Conservation (phyloP, 2,888 invertebrate genomes). For the Thymelicus lineola region DNA sequence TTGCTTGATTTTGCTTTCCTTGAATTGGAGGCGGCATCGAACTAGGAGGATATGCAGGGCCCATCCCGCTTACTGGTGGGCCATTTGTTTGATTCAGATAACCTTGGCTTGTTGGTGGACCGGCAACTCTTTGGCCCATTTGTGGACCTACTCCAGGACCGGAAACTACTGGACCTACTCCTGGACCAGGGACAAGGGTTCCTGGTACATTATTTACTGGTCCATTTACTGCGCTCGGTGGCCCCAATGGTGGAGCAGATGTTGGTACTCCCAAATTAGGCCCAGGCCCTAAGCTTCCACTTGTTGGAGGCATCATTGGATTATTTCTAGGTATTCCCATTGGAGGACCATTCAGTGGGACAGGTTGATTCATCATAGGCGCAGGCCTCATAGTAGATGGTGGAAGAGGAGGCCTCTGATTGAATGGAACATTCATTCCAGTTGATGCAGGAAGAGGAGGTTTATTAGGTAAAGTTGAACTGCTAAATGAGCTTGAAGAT, state of each 20-base stretch:
- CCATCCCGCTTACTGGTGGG: slow-evolving; percentile 34
- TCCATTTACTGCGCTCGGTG: slow-evolving; percentile 47
- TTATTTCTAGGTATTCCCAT: slow-evolving; percentile 60
- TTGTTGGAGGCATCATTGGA: slow-evolving; percentile 56
- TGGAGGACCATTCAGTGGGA: slow-evolving; percentile 55
- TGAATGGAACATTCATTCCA: slow-evolving; percentile 44
- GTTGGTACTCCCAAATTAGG: slow-evolving; percentile 38
- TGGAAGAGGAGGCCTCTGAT: slow-evolving; percentile 46
- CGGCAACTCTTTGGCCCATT: slow-evolving; percentile 42
- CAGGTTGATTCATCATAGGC: slow-evolving; percentile 55
- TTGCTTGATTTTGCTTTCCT: slow-evolving; percentile 38
- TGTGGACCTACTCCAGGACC: slow-evolving; percentile 34
- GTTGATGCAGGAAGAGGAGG: slow-evolving; percentile 48
- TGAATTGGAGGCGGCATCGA: slow-evolving; percentile 43
- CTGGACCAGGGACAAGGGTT: not conserved
- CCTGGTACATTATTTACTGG: slow-evolving; percentile 38
- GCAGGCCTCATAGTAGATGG: slow-evolving; percentile 51
- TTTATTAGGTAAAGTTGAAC: slow-evolving; percentile 48
- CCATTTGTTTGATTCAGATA: slow-evolving; percentile 30
- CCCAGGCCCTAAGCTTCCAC: slow-evolving; percentile 45
- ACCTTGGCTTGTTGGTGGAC: slow-evolving; percentile 35
- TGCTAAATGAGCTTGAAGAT: slow-evolving; percentile 54
- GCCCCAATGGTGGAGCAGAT: slow-evolving; percentile 43
- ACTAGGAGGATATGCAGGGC: slow-evolving; percentile 42
- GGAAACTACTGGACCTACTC: slow-evolving; percentile 33